These are phyloP conservation scores for Caenorhabditis japonica DNA, from an alignment of 2,888 invertebrate genomes.

Conservation along the genomic window DNA sequence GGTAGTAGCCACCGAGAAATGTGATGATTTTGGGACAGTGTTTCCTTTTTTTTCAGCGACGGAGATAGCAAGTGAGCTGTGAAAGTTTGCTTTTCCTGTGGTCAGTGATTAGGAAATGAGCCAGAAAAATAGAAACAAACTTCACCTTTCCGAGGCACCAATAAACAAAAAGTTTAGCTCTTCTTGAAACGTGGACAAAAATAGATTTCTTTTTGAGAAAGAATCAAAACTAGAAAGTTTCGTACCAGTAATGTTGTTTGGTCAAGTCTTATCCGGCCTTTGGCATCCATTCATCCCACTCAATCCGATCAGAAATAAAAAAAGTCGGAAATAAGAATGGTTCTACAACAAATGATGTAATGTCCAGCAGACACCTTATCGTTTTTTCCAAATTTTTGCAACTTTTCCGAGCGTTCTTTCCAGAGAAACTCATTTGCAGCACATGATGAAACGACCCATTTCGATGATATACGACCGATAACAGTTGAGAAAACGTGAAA, in stretches of 20 bases:
- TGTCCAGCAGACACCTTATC: slow-evolving; percentile 15
- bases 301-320: slow-evolving; percentile 1
- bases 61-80: slow-evolving; percentile 17
- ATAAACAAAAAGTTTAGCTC: slow-evolving; percentile 13
- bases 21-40: slow-evolving; percentile 29
- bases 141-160: too few species aligned
- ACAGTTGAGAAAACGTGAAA: slow-evolving; percentile 11
- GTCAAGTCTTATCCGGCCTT: slow-evolving; percentile 30
- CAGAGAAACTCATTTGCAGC: slow-evolving; percentile 25
- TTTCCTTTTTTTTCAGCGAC: slow-evolving; percentile 24
- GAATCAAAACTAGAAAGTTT: slow-evolving; percentile 16
- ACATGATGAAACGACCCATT: slow-evolving; percentile 41
- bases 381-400: neutral
- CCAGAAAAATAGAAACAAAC: too few species aligned
- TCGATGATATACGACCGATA: slow-evolving; percentile 35
- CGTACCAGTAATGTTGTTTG: slow-evolving; percentile 32
- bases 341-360: slow-evolving; percentile 16
- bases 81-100: slow-evolving; percentile 25
- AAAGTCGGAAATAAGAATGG: neutral
- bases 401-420: slow-evolving; percentile 16
- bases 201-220: slow-evolving; percentile 29
- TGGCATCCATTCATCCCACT: slow-evolving; percentile 1
- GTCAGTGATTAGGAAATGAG: slow-evolving; percentile 22
- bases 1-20: slow-evolving; percentile 22
- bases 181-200: neutral